Evolutionary conservation across 2,113 vertebrate species (phyloP).

Genomic region (Cnemophilus loriae): DNA sequence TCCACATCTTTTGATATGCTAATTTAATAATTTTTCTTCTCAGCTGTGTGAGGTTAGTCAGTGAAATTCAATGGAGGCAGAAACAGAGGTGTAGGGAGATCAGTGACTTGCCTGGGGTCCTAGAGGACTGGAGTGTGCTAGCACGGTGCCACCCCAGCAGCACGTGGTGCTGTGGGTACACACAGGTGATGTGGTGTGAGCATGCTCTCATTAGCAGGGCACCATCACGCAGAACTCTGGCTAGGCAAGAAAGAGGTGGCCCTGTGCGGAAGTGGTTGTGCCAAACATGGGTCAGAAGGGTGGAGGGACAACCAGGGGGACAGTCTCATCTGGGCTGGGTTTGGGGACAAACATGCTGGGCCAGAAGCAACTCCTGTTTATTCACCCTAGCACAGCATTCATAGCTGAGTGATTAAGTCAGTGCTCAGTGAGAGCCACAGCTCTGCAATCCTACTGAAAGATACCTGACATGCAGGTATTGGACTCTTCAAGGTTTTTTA

Average conservation of each 20-base stretch:
- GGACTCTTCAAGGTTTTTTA: neutral
- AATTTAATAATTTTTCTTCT: neutral
- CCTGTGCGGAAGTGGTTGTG: neutral
- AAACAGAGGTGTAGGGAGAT: neutral
- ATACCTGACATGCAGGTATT: neutral
- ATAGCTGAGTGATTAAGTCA: too few species aligned
- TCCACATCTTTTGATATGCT: neutral
- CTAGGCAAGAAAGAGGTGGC: neutral
- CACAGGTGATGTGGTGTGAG: rapidly evolving
- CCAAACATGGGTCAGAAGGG: neutral
- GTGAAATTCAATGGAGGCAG: neutral
- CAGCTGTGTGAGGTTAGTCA: neutral
- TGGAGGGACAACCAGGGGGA: neutral
- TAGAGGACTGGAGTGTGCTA: neutral
- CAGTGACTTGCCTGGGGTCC: neutral
- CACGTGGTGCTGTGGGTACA: neutral
- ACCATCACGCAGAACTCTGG: rapidly evolving
- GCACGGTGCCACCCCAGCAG: neutral
- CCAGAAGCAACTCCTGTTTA: neutral
- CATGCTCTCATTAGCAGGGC: rapidly evolving
- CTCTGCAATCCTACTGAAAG: neutral
- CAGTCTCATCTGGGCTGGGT: neutral
- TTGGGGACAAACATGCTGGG: neutral
- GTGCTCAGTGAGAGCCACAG: neutral
- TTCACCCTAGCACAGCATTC: neutral